These are phyloP conservation scores for Drosophila parvula DNA, from an alignment of 1,140 invertebrate genomes.

Conservation along the genomic window DNA sequence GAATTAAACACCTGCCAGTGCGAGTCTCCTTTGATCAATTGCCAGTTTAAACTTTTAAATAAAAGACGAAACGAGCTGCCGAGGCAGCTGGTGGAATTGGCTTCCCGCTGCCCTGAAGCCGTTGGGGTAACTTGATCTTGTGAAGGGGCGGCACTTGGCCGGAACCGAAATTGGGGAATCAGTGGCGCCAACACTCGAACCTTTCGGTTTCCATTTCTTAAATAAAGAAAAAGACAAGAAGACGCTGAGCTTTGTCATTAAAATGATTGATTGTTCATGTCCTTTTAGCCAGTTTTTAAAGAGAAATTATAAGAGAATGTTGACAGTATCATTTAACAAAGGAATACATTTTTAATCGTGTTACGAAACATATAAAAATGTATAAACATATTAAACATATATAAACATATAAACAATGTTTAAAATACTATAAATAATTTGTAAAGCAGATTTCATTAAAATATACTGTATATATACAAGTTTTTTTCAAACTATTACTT, in stretches of 20 bases:
- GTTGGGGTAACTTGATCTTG: slow-evolving; percentile 10
- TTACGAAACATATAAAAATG: too few species aligned
- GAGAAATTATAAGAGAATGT: background rate
- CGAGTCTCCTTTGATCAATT: slow-evolving; percentile 55
- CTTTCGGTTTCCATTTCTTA: background rate
- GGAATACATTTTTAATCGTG: background rate
- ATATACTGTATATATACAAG: too few species aligned
- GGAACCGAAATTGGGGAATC: slow-evolving; percentile 14
- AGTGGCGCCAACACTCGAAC: slow-evolving; percentile 1
- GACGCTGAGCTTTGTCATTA: too few species aligned
- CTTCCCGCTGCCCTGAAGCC: slow-evolving; percentile 17
- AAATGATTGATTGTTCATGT: background rate
- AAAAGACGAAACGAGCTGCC: slow-evolving; percentile 4
- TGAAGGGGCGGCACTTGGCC: background rate
- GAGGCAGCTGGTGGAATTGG: slow-evolving; percentile 18
- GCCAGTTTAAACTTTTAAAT: slow-evolving; percentile 53
- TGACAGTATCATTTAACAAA: background rate
- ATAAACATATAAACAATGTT: too few species aligned
- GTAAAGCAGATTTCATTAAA: too few species aligned
- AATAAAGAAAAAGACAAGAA: background rate
- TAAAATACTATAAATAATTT: too few species aligned
- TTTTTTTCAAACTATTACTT: too few species aligned
- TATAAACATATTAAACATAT: too few species aligned
- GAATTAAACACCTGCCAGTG: slow-evolving; percentile 64
- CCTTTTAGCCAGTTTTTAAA: background rate